Evolutionary conservation across 2,797 vertebrate genomes (phyloP), one percentile per base, ranked within the genome.

Genomic region (Peromyscus eremicus): DNA sequence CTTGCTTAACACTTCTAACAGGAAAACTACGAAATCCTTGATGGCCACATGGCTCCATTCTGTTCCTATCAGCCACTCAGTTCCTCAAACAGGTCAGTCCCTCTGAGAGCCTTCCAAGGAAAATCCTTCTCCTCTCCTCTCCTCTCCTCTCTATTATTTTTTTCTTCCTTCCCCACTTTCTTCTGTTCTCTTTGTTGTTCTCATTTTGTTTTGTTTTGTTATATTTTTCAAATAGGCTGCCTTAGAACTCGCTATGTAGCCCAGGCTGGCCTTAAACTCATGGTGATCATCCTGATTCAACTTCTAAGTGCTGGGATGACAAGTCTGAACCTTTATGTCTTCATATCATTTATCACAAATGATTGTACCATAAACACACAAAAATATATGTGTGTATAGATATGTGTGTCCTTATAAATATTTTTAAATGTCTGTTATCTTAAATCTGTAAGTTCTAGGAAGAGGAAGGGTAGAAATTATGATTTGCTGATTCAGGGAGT

Each of bases 31-130:
- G 0, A 4, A 40, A 23, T 32, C 34, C 32, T 23, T 4, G 8
- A 19, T 0, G 9, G 10, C n/a, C 1, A 0, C 0, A 0, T 13
- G 64, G 25, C 37, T 57, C 29, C 37, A 21, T 6, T 86, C 73
- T 34, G 23, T 11, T 16, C 37, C 9, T 49, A 0, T 62, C 43
- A 5, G 3, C 60, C 25, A 49, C n/a, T 32, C 64, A 29, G 32
- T 32, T 91, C 32, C 43, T 40, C 81, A 21, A 10, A 79, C 29
- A 21, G 57, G 57, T 16, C 23, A n/a, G 13, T n/a, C 32, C 40
- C 7, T 71, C 55, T 4, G 9, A 55, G 16, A 14, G 2, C 49
- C 81, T 81, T 57, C 40, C 2, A 0, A 25, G 3, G 29, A 5
- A 49, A 71, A 29, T 23, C 37, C 37, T 10, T 85, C 11, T 49